phyloP scores from a whole-genome alignment of 2,797 vertebrate species.

The Tapirus indicus region DNA sequence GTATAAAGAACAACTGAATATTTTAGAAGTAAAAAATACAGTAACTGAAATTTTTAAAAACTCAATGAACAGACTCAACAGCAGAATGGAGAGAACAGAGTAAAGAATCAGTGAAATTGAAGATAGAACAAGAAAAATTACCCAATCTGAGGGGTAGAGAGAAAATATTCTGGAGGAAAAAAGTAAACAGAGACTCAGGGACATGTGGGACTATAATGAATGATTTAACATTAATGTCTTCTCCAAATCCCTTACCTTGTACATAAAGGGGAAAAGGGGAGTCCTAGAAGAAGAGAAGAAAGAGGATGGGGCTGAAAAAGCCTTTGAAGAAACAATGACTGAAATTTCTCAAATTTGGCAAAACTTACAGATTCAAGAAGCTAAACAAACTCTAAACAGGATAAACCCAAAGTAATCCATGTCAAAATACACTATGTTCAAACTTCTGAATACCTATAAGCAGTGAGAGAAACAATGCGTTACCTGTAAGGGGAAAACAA shows the following conservation, averaged over 20 bases:
- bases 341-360: background rate
- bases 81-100: background rate
- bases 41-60: background rate
- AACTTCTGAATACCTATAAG: background rate
- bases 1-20: background rate
- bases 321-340: background rate
- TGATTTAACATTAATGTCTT: background rate
- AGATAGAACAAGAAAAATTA: background rate
- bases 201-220: background rate
- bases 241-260: background rate
- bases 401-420: background rate
- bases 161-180: fast-evolving
- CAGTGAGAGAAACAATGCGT: background rate
- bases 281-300: background rate
- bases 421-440: background rate
- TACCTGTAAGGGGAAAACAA: background rate
- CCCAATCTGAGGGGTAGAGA: background rate
- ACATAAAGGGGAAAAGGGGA: background rate
- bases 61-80: background rate
- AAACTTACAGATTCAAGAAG: background rate
- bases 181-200: background rate
- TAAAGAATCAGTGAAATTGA: background rate
- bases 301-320: background rate
- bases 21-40: background rate
- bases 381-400: background rate